Base-by-base conservation (phyloP, 2,888 invertebrate genomes). In the Meiosimyza decipiens region DNA sequence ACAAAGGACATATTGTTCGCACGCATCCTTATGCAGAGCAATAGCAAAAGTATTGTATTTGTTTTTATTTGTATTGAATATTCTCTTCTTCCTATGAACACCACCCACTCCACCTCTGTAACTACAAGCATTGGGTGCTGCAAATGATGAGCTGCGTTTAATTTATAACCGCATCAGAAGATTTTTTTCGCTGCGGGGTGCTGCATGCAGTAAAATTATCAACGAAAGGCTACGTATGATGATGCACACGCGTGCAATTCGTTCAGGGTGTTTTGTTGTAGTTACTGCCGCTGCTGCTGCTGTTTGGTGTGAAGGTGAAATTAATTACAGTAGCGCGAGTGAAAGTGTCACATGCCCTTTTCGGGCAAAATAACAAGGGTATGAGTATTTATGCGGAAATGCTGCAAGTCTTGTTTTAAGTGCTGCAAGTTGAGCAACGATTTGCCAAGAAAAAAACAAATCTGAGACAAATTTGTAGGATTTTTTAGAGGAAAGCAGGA, bases 131-230 rank as follows among this genome's bases (percentile, higher is more conserved):
- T 28, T 51, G 54, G n/a, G 49, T 22, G 55, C 83, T 84, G 85
- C 85, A 84, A 84, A 82, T 84, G 85, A 84, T 84, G 84, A 82
- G 80, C 78, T 80, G 82, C 81, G 79, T 81, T 82, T 82, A 84
- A 84, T 84, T 84, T 84, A 84, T 82, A 84, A 84, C 85, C 84
- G 82, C 83, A 84, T 81, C 81, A 81, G 83, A 80, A 82, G 85
- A 82, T 84, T 84, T 84, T 82, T 78, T 80, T 79, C 81, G 69
- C 83, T 78, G 77, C 78, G 82, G 82, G 82, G 77, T 77, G 77
- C 75, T 66, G 66, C 64, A 40, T 59, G 49, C 57, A 52, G 68
- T 64, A 69, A 28, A 40, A 22, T 16, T 16, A 66, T 50, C 55
- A 67, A 22, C 57, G 57, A 64, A 49, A 68, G 9, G 22, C 52